Percentiles rank a stretch among this genome's conserved stretches.
Evolutionary conservation across 2,113 vertebrate species (phyloP).

Genomic region (Thalassoma bifasciatum): DNA sequence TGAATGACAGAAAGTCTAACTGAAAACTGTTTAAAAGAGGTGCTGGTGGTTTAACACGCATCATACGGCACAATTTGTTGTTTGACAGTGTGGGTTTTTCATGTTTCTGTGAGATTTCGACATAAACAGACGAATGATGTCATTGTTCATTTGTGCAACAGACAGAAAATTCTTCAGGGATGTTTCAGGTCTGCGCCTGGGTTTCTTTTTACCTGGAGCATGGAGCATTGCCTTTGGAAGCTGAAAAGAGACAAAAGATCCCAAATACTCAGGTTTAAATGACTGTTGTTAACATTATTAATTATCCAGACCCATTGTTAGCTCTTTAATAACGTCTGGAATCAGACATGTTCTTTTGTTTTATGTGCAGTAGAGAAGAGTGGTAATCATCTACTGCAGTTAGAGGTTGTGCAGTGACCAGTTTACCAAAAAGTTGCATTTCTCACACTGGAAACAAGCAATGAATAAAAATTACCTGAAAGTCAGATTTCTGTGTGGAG

Average conservation of each 20-base stretch:
- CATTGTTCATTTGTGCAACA: neutral
- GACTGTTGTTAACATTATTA: constrained; percentile 24
- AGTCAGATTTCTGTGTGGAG: no score
- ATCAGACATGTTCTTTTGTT: no score
- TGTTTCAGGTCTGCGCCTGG: neutral
- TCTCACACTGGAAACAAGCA: no score
- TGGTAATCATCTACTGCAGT: no score
- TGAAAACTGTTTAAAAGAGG: neutral
- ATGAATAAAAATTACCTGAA: no score
- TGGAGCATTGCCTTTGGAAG: neutral
- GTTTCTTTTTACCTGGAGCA: neutral
- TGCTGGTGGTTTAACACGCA: neutral
- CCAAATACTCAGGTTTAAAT: constrained; percentile 20
- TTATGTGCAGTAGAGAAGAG: no score
- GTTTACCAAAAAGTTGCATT: no score
- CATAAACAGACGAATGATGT: neutral
- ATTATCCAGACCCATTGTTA: neutral
- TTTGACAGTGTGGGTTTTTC: neutral
- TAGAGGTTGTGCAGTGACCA: no score
- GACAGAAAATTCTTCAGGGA: neutral
- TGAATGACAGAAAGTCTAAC: constrained; percentile 1
- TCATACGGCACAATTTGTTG: neutral
- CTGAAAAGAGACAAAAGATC: neutral
- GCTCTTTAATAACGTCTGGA: no score
- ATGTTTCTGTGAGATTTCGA: constrained; percentile 3